These are phyloP conservation scores for Echiichthys vipera DNA, from an alignment of 2,797 vertebrate genomes.

Conservation along the genomic window DNA sequence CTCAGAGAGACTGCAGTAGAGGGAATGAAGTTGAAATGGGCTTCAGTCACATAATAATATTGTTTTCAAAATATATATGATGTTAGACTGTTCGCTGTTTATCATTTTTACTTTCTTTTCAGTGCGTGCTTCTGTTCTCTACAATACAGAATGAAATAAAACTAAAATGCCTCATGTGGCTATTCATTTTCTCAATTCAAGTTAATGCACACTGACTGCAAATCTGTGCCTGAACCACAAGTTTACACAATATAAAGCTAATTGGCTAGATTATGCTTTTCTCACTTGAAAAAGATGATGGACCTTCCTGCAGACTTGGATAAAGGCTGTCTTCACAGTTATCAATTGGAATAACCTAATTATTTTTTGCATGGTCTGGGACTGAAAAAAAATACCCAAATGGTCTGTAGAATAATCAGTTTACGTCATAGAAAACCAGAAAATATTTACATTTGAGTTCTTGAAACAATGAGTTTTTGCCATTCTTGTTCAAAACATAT, in stretches of 20 bases:
- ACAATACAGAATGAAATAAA: constrained; percentile 43
- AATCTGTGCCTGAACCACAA: neutral
- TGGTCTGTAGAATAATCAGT: neutral
- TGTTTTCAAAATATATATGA: neutral
- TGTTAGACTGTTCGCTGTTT: neutral
- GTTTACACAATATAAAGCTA: neutral
- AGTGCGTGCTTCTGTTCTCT: neutral
- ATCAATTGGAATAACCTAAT: neutral
- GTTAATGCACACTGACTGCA: neutral
- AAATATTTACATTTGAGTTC: neutral
- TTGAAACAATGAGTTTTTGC: neutral
- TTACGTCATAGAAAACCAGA: neutral
- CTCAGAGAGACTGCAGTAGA: neutral
- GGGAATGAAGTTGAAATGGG: neutral
- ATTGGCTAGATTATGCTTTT: neutral
- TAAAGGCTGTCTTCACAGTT: constrained; percentile 23
- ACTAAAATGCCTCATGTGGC: neutral
- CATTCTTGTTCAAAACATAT: neutral
- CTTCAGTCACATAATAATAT: neutral
- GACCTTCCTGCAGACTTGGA: constrained; percentile 5
- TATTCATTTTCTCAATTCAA: constrained; percentile 5
- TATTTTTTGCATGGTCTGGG: neutral
- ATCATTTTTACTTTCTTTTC: neutral
- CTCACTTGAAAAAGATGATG: neutral
- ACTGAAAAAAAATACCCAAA: neutral